Evolutionary conservation across 2,113 vertebrate genomes (phyloP).

Genomic region (Laticauda colubrina): DNA sequence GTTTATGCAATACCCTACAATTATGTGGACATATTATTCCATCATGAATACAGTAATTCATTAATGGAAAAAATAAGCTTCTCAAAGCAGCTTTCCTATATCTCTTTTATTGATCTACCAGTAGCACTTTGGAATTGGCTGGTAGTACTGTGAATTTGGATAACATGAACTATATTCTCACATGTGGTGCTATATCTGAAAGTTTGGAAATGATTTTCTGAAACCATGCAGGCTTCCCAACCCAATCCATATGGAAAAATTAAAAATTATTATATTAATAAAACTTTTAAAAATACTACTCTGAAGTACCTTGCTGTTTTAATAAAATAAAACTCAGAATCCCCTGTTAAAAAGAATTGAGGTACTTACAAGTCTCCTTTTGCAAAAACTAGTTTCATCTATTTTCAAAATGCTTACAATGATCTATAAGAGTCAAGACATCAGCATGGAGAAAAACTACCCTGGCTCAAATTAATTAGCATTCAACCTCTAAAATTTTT

Average conservation of each 20-base stretch:
- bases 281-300: background rate
- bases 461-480: background rate
- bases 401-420: background rate
- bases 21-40: background rate
- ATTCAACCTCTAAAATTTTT: background rate
- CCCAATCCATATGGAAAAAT: background rate
- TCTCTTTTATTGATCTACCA: background rate
- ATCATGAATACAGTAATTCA: background rate
- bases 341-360: background rate
- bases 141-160: background rate
- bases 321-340: background rate
- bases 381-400: background rate
- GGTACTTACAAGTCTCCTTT: background rate
- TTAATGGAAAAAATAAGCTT: background rate
- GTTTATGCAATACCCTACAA: background rate
- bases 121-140: background rate
- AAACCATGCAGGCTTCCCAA: background rate
- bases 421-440: background rate
- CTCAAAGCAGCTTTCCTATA: background rate
- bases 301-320: background rate
- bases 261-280: background rate
- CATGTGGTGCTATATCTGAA: background rate
- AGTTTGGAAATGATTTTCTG: background rate
- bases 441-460: background rate
- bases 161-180: background rate